Evolutionary conservation across 2,888 invertebrate genomes (phyloP).

Genomic region (Dendrolimus houi): DNA sequence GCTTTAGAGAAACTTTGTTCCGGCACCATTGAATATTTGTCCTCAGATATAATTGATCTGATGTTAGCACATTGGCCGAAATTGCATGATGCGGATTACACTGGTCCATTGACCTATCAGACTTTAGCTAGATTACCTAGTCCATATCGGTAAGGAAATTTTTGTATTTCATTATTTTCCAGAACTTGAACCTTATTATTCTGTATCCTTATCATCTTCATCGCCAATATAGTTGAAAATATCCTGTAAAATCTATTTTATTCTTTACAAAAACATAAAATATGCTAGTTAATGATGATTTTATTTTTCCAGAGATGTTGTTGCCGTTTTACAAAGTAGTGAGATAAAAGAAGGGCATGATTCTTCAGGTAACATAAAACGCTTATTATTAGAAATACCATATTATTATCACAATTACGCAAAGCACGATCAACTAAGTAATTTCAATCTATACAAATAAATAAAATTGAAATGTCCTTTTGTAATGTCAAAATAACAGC

Average conservation of each 20-base stretch:
- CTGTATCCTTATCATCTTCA: no score
- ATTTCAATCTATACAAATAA: no score
- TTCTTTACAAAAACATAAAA: not conserved
- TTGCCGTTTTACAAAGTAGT: constrained; percentile 81
- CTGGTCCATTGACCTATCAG: constrained; percentile 90
- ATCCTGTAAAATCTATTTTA: not conserved
- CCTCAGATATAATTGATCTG: constrained; percentile 47
- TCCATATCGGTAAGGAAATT: constrained; percentile 79
- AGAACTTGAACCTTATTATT: no score
- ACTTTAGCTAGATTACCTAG: constrained; percentile 89
- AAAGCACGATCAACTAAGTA: no score
- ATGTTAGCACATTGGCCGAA: constrained; percentile 81
- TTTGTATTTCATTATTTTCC: no score
- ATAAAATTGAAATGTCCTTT: no score
- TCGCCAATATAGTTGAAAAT: not conserved
- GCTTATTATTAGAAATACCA: not conserved
- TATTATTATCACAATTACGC: not conserved
- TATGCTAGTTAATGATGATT: not conserved
- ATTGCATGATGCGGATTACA: constrained; percentile 86
- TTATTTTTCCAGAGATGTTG: constrained; percentile 74
- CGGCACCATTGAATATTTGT: constrained; percentile 70
- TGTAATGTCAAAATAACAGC: no score
- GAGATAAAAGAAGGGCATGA: constrained; percentile 74
- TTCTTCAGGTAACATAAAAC: constrained; percentile 50
- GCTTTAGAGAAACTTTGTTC: constrained; percentile 90